A percentile compares a stretch with the other conserved stretches of the same genome.
Evolutionary conservation across 1,140 invertebrate species (phyloP).

Genomic region (Aricia agestis): DNA sequence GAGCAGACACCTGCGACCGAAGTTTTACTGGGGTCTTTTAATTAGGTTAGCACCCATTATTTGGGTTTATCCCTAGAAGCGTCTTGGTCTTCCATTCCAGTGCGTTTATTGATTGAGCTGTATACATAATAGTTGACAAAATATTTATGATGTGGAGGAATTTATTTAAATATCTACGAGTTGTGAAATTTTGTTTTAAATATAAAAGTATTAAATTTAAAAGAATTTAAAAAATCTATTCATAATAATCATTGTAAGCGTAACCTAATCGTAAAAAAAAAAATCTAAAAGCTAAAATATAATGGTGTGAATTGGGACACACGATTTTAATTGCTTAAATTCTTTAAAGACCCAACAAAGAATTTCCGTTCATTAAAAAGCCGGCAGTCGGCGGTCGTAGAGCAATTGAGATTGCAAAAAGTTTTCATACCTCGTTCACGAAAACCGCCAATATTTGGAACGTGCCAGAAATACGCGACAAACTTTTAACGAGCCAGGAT

Average conservation of each 20-base stretch:
- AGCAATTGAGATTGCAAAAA: constrained; percentile 14
- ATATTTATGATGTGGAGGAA: background rate
- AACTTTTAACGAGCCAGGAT: constrained; percentile 59
- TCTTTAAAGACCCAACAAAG: background rate
- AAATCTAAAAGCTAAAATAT: background rate
- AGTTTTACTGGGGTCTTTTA: constrained; percentile 43
- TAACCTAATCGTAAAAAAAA: background rate
- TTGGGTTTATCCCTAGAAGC: constrained; percentile 8
- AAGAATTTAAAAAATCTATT: no score
- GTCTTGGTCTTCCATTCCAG: background rate
- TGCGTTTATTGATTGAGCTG: background rate
- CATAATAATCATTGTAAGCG: background rate
- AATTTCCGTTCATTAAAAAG: constrained; percentile 2
- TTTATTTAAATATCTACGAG: no score
- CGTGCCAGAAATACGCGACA: constrained; percentile 26
- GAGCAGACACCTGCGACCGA: constrained; percentile 49
- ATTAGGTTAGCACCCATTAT: constrained; percentile 47
- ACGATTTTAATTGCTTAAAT: constrained; percentile 2
- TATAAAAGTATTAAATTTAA: no score
- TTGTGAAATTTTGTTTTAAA: no score
- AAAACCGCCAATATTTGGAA: constrained; percentile 8
- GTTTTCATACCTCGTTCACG: constrained; percentile 2
- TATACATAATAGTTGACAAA: background rate
- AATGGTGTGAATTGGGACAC: constrained; percentile 2
- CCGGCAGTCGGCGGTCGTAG: background rate